phyloP scores from a whole-genome alignment of 2,113 vertebrate genomes.

The Ptychochromis oligacanthus region DNA sequence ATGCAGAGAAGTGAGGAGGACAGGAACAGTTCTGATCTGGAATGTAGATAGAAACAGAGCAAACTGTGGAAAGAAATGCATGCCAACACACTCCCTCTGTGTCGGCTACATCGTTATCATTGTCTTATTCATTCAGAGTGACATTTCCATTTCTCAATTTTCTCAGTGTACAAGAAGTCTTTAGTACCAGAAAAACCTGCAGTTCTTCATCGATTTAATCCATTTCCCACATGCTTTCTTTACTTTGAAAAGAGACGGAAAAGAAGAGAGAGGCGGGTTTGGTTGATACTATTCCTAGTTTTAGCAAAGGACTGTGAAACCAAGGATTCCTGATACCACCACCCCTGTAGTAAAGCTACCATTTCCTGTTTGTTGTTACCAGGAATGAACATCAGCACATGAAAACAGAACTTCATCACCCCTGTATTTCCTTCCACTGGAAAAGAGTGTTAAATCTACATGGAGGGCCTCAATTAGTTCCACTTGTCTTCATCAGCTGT shows the following conservation, averaged over 20 bases:
- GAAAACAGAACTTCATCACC: background rate
- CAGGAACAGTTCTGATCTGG: slow-evolving; percentile 78
- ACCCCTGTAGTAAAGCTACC: background rate
- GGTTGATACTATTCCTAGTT: slow-evolving; percentile 28
- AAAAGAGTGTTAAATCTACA: background rate
- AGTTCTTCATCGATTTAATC: slow-evolving; percentile 19
- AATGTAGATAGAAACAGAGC: slow-evolving; percentile 84
- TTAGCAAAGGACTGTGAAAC: slow-evolving; percentile 68
- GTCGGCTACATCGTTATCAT: slow-evolving; percentile 16
- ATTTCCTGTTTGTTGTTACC: background rate
- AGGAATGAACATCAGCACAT: slow-evolving; percentile 23
- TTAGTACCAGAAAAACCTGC: slow-evolving; percentile 81
- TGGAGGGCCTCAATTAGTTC: background rate
- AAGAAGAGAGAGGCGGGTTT: slow-evolving; percentile 59
- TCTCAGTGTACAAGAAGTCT: slow-evolving; percentile 47
- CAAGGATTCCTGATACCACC: slow-evolving; percentile 47
- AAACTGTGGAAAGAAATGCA: slow-evolving; percentile 51
- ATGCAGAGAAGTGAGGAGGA: slow-evolving; percentile 61
- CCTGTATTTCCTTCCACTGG: background rate
- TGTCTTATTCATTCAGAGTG: slow-evolving; percentile 45
- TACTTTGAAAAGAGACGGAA: slow-evolving; percentile 61
- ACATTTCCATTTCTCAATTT: slow-evolving; percentile 29
- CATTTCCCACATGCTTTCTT: slow-evolving; percentile 9
- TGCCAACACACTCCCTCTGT: slow-evolving; percentile 14
- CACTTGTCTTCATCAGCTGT: background rate